These are phyloP conservation scores for Lontra canadensis DNA, from an alignment of 2,113 vertebrate genomes.

Conservation along the genomic window DNA sequence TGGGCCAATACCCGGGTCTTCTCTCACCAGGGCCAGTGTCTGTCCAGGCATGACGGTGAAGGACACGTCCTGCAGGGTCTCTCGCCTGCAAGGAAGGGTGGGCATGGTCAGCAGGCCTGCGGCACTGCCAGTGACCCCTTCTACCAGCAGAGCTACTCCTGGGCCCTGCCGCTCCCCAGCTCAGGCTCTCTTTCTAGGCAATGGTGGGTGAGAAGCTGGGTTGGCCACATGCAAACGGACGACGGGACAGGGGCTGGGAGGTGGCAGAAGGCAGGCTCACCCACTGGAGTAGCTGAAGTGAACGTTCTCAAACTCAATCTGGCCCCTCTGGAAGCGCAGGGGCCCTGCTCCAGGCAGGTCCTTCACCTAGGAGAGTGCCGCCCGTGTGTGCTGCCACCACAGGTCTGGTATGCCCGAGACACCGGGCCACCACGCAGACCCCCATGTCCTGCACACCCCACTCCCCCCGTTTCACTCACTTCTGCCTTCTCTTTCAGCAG, in stretches of 20 bases:
- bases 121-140: neutral
- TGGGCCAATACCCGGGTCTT: neutral
- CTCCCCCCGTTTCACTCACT: conserved; percentile 79
- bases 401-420: neutral
- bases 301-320: conserved; percentile 95
- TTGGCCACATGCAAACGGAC: neutral
- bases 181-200: neutral
- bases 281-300: conserved; percentile 93
- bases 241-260: neutral
- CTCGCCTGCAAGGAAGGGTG: conserved; percentile 83
- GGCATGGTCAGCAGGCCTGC: neutral
- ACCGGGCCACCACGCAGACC: neutral
- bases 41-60: conserved; percentile 96
- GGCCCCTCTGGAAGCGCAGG: conserved; percentile 86
- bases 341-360: conserved; percentile 89
- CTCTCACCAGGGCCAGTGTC: conserved; percentile 94
- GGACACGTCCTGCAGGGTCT: conserved; percentile 93
- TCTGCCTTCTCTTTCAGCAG: conserved; percentile 93
- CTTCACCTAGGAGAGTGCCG: conserved; percentile 87
- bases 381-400: neutral
- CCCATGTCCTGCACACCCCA: neutral
- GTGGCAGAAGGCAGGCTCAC: conserved; percentile 77
- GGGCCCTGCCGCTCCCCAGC: neutral
- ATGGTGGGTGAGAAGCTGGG: neutral
- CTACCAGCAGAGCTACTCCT: neutral